Conservation (phyloP, 1,140 invertebrate genomes). For the Zeugodacus cucurbitae region DNA sequence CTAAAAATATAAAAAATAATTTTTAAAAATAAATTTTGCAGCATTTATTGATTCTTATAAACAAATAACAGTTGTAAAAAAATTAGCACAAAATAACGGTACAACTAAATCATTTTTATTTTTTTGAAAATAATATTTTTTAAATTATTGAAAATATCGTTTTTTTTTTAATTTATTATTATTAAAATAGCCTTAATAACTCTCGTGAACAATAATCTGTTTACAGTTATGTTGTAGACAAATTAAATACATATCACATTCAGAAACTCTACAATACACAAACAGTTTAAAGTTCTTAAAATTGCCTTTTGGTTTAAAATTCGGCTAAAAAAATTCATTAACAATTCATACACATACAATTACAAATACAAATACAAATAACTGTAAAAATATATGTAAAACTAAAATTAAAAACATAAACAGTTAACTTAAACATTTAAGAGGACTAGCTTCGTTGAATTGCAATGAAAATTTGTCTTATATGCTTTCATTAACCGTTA, state of each 20-base stretch:
- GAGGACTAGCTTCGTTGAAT: constrained; percentile 30
- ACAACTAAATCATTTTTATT: no score
- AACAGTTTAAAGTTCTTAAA: neutral
- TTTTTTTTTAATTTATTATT: no score
- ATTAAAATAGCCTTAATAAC: neutral
- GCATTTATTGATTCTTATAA: no score
- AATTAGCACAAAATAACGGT: no score
- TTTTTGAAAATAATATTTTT: no score
- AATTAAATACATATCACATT: constrained; percentile 27
- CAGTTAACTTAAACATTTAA: neutral
- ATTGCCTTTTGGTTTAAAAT: neutral
- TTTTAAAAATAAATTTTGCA: no score
- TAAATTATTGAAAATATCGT: no score
- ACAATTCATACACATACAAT: neutral
- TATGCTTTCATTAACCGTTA: constrained; percentile 7
- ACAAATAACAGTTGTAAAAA: no score
- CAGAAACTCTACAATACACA: constrained; percentile 11
- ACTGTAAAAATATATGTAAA: neutral
- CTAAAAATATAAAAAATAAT: no score
- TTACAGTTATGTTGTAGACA: neutral
- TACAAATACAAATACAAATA: neutral
- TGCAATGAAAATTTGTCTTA: constrained; percentile 7
- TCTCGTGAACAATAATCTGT: neutral
- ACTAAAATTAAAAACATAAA: neutral
- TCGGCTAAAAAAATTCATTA: neutral